Evolutionary conservation across 2,113 vertebrate species (phyloP), one percentile per base, ranked within the genome.

Genomic region (Clupea harengus): DNA sequence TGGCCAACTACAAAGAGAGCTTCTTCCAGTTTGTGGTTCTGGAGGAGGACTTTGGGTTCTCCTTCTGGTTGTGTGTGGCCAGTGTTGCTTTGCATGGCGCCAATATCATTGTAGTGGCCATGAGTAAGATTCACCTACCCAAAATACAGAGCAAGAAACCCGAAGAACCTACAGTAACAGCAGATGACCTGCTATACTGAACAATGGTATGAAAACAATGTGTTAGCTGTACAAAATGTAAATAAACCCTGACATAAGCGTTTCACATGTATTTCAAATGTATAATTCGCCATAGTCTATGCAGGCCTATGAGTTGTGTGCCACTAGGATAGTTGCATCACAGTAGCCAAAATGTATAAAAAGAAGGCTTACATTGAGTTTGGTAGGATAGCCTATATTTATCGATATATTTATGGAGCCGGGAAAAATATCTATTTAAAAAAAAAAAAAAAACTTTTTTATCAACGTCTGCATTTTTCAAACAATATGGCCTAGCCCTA

Each of bases 11-110:
- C 88, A 92, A 83, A 28, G 98, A 99, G 93, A 95, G 93, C 6
- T 80, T 97, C 85, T 99, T 99, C 44, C 92, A 81, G 45, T 96
- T 99, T 0, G 82, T 97, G 0, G 93, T 98, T 78, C 91, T 99
- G 86, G 96, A 97, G 3, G 96, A 99, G 87, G 83, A 1, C 47
- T 96, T 97, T 45, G 96, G 97, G 88, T 94, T 95, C 92, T 99
- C 96, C 0, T 99, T 99, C 87, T 99, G 97, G 97, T 92, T 99
- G 57, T 97, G 97, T 1, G 96, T 99, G 83, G 97, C 96, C 89
- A 97, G 97, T 45, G 89, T 96, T 32, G 94, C 89, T 0, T 94
- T 96, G 84, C 97, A 98, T 0, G 95, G 95, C 0, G 94, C 95
- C 4, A 97, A 97, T 91, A 92, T 99, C 88, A 91, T 97, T 0